Evolutionary conservation across 2,113 vertebrate genomes (phyloP).

Genomic region (Lampris incognitus): DNA sequence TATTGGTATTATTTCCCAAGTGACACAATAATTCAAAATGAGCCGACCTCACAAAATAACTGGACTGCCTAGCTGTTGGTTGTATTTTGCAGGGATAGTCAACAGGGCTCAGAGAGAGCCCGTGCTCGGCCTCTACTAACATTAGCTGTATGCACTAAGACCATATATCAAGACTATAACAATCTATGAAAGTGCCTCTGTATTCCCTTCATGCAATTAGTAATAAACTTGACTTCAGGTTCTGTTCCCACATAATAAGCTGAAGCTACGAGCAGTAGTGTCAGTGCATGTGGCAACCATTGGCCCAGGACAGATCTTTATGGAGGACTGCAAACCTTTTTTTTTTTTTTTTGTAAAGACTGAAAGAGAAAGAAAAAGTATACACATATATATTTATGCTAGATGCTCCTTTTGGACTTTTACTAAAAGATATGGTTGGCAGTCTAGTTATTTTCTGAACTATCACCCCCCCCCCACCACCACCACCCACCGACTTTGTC

Average conservation of each 20-base stretch:
- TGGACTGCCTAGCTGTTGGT: constrained; percentile 83
- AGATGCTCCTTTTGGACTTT: constrained; percentile 81
- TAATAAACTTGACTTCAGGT: constrained; percentile 80
- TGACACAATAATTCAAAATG: constrained; percentile 63
- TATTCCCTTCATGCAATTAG: constrained; percentile 82
- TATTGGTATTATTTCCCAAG: constrained; percentile 62
- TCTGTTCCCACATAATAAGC: constrained; percentile 78
- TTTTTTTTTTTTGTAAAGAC: constrained; percentile 65
- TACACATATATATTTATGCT: constrained; percentile 83
- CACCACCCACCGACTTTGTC: neutral
- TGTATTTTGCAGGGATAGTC: constrained; percentile 79
- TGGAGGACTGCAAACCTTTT: constrained; percentile 73
- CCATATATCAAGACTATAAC: constrained; percentile 73
- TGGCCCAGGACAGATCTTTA: constrained; percentile 72
- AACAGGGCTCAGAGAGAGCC: constrained; percentile 62
- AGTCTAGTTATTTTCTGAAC: constrained; percentile 87
- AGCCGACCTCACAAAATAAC: constrained; percentile 83
- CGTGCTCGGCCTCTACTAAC: constrained; percentile 65
- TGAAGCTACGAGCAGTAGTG: constrained; percentile 69
- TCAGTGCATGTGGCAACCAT: constrained; percentile 67
- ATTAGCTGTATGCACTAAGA: constrained; percentile 73
- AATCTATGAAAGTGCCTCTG: constrained; percentile 83
- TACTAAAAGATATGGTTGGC: constrained; percentile 76
- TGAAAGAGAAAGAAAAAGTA: constrained; percentile 66
- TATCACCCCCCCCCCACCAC: constrained; percentile 14